These are phyloP conservation scores for Scaptomyza reducta DNA, from an alignment of 2,888 invertebrate genomes.

Conservation along the genomic window DNA sequence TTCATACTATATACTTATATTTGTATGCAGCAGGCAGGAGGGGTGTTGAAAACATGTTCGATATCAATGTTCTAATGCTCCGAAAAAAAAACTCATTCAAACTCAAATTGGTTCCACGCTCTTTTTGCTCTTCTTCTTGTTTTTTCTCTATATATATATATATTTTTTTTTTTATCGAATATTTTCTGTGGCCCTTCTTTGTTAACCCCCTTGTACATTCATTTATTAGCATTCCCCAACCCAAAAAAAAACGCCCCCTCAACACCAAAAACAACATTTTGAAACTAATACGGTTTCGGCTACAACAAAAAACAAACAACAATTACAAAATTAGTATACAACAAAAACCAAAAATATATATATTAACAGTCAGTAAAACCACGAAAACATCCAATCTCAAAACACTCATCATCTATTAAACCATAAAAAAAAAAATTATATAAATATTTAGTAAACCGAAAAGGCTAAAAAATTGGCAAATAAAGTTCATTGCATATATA, in stretches of 20 bases:
- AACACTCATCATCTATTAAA: constrained; percentile 46
- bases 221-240: constrained; percentile 39
- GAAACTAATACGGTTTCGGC: constrained; percentile 71
- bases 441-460: constrained; percentile 20
- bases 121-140: background rate
- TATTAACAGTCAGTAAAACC: constrained; percentile 38
- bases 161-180: constrained; percentile 47
- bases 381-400: constrained; percentile 32
- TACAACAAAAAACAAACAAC: constrained; percentile 10
- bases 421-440: constrained; percentile 34
- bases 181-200: constrained; percentile 35
- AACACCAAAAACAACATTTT: constrained; percentile 31
- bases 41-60: constrained; percentile 81
- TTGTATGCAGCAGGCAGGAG: constrained; percentile 76
- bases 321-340: background rate
- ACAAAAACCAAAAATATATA: constrained; percentile 15
- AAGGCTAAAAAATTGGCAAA: constrained; percentile 30
- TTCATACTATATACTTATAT: constrained; percentile 1
- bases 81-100: background rate
- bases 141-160: constrained; percentile 17
- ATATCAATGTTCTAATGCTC: constrained; percentile 52
- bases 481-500: constrained; percentile 47
- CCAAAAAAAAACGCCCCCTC: constrained; percentile 19
- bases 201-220: constrained; percentile 59
- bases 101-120: constrained; percentile 18